These are phyloP conservation scores for Temnothorax nylanderi DNA, from an alignment of 1,140 invertebrate species.

Conservation along the genomic window DNA sequence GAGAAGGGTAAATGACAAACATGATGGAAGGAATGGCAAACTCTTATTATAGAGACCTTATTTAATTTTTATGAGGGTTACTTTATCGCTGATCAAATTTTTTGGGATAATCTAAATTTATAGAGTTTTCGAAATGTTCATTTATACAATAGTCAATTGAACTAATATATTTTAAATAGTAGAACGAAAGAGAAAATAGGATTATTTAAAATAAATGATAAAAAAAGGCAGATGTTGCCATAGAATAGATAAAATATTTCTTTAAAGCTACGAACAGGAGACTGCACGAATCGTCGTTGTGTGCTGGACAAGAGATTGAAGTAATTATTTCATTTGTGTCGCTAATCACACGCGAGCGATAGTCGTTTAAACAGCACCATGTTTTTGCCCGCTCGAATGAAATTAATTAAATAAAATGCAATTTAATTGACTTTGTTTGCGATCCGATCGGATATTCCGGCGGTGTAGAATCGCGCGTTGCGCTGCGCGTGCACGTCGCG, in stretches of 20 bases:
- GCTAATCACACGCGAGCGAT: slow-evolving; percentile 29
- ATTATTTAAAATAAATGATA: background rate
- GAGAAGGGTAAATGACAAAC: slow-evolving; percentile 8
- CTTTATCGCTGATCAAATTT: background rate
- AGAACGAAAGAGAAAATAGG: background rate
- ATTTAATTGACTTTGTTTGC: slow-evolving; percentile 46
- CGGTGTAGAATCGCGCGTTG: background rate
- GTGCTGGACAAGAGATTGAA: background rate
- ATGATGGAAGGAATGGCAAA: background rate
- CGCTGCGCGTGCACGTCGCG: background rate
- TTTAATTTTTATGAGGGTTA: background rate
- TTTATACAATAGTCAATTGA: background rate
- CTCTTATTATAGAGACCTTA: background rate
- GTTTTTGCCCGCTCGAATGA: slow-evolving; percentile 6
- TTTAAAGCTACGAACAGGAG: background rate
- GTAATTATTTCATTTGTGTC: slow-evolving; percentile 41
- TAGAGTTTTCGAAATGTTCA: background rate
- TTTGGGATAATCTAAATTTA: background rate
- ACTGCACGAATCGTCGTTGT: background rate
- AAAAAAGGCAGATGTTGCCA: background rate
- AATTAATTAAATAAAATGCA: slow-evolving; percentile 55
- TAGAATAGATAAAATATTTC: background rate
- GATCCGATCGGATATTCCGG: slow-evolving; percentile 38
- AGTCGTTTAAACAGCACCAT: slow-evolving; percentile 12
- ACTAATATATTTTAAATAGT: background rate